phyloP scores from a whole-genome alignment of 2,888 invertebrate species.

The Calameuta idolon region DNA sequence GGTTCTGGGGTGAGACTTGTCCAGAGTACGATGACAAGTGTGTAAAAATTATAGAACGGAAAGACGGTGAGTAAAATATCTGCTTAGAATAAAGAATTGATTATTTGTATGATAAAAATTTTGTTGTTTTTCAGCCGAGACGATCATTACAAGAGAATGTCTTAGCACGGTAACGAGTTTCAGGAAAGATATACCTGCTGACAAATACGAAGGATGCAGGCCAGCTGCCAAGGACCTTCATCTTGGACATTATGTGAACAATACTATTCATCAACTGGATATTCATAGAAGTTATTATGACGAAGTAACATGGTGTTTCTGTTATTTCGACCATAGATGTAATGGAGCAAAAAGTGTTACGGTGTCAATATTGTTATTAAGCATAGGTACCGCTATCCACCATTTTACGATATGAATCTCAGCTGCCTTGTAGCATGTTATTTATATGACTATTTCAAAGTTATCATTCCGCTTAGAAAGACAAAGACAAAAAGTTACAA shows the following conservation, averaged over 20 bases:
- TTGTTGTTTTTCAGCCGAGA: slow-evolving; percentile 73
- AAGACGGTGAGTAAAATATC: slow-evolving; percentile 77
- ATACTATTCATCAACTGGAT: slow-evolving; percentile 86
- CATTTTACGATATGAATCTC: neutral
- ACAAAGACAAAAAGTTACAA: neutral
- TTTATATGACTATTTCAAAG: neutral
- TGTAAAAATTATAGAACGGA: slow-evolving; percentile 87
- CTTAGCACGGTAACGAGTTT: slow-evolving; percentile 82
- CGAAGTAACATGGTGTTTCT: slow-evolving; percentile 88
- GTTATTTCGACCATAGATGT: slow-evolving; percentile 91
- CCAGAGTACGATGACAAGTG: slow-evolving; percentile 88
- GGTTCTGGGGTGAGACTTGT: slow-evolving; percentile 83
- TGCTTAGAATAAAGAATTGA: slow-evolving; percentile 9
- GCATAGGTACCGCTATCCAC: slow-evolving; percentile 10
- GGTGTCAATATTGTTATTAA: slow-evolving; percentile 47
- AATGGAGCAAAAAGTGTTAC: slow-evolving; percentile 70
- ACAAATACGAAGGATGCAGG: slow-evolving; percentile 91
- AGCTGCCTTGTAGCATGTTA: neutral
- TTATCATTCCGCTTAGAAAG: neutral
- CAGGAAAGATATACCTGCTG: slow-evolving; percentile 89
- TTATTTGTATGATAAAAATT: slow-evolving; percentile 7
- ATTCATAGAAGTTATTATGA: slow-evolving; percentile 86
- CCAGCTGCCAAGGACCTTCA: slow-evolving; percentile 82
- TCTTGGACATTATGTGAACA: slow-evolving; percentile 88
- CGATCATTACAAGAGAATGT: slow-evolving; percentile 86